These are phyloP conservation scores for cattle (Bos taurus) DNA, from an alignment of 2,113 vertebrate genomes.

Conservation along the genomic window ARS-UCD2.0 NC_037336.1:13563001-13563500, in stretches of 20 bases:
- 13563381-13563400: background rate
- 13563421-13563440: background rate
- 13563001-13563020: slow-evolving; percentile 19
- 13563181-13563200: background rate
- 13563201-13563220: background rate
- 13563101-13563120: background rate
- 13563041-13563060: slow-evolving; percentile 40
- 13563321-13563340: background rate
- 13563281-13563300: background rate
- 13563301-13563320: background rate
- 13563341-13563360: background rate
- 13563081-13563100: slow-evolving; percentile 41
- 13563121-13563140: slow-evolving; percentile 24
- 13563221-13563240: background rate
- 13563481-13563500: background rate
- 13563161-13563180: background rate
- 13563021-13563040: slow-evolving; percentile 45
- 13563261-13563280: slow-evolving; percentile 40
- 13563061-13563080: background rate
- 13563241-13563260: background rate
- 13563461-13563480: background rate
- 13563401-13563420: background rate
- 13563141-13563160: background rate
- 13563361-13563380: background rate
- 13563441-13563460: background rate